A percentile compares a stretch with the other conserved stretches of the same genome.
Conservation (phyloP, 2,888 invertebrate species). For the Drosophila stalkeri region DNA sequence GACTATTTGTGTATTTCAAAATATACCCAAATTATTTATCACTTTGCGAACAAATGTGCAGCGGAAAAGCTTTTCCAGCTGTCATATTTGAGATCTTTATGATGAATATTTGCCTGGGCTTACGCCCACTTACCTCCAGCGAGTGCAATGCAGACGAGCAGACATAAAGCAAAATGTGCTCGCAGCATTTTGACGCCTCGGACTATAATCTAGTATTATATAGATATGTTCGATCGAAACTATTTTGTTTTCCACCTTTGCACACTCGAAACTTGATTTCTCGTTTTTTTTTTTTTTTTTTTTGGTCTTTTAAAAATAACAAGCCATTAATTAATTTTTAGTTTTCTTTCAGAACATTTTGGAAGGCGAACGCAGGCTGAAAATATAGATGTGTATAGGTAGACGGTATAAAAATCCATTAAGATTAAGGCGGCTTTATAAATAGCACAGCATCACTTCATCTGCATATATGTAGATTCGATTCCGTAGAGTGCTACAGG, state of each 20-base stretch:
- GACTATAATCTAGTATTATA: conserved; percentile 16
- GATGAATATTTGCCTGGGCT: conserved; percentile 7
- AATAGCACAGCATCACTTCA: conserved; percentile 59
- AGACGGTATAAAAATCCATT: conserved; percentile 59
- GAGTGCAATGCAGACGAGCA: conserved; percentile 65
- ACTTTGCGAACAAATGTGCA: conserved; percentile 5
- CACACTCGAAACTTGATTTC: conserved; percentile 21
- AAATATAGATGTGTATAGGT: conserved; percentile 57
- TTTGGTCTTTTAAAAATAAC: conserved; percentile 49
- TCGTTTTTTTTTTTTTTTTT: conserved; percentile 3
- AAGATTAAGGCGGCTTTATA: conserved; percentile 69
- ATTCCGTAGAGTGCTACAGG: not conserved
- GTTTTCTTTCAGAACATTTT: conserved; percentile 36
- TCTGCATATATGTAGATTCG: conserved; percentile 33
- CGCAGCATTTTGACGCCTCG: conserved; percentile 60
- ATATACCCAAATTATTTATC: conserved; percentile 21
- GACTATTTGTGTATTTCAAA: not conserved
- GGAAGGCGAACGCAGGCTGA: conserved; percentile 45
- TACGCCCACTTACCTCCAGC: conserved; percentile 61
- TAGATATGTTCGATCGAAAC: conserved; percentile 20
- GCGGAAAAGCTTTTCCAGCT: not conserved
- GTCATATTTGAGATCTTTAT: conserved; percentile 16
- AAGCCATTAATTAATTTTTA: conserved; percentile 56
- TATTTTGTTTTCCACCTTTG: conserved; percentile 53
- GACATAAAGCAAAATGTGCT: conserved; percentile 62